These are phyloP conservation scores for Eucera pruinosa DNA, from an alignment of 2,888 invertebrate species.

Conservation along the genomic window DNA sequence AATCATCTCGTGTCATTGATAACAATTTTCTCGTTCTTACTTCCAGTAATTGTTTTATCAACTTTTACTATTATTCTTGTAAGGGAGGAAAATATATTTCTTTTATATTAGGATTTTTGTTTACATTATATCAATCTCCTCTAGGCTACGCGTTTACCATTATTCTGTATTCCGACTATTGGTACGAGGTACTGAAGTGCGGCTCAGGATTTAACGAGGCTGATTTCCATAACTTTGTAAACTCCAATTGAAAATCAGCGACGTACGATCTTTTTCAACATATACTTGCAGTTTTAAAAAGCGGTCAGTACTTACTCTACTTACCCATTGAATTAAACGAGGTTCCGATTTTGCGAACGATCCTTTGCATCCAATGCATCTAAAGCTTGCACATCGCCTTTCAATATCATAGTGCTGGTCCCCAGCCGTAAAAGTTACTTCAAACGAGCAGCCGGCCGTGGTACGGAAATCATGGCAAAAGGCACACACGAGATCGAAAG, in stretches of 20 bases:
- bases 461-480: constrained; percentile 18
- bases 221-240: constrained; percentile 40
- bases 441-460: constrained; percentile 15
- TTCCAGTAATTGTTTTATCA: too few relatives aligned
- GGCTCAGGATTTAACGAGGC: constrained; percentile 25
- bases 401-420: constrained; percentile 26
- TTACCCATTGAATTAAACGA: constrained; percentile 30
- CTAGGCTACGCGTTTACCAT: background rate
- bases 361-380: background rate
- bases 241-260: constrained; percentile 39
- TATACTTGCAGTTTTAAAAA: constrained; percentile 31
- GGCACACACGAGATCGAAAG: constrained; percentile 33
- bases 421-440: constrained; percentile 15
- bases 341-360: background rate
- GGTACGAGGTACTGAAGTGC: background rate
- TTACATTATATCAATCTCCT: background rate
- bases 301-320: background rate
- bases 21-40: background rate
- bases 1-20: background rate
- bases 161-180: background rate
- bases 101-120: background rate
- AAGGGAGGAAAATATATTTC: background rate
- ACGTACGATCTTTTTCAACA: constrained; percentile 27
- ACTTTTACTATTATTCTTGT: background rate
- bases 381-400: constrained; percentile 18